Percentiles rank a stretch among this genome's conserved stretches.
Conservation (phyloP, 30 jellyfish, hydroid and myxozoan species). For the Sanderia malayensis region DNA sequence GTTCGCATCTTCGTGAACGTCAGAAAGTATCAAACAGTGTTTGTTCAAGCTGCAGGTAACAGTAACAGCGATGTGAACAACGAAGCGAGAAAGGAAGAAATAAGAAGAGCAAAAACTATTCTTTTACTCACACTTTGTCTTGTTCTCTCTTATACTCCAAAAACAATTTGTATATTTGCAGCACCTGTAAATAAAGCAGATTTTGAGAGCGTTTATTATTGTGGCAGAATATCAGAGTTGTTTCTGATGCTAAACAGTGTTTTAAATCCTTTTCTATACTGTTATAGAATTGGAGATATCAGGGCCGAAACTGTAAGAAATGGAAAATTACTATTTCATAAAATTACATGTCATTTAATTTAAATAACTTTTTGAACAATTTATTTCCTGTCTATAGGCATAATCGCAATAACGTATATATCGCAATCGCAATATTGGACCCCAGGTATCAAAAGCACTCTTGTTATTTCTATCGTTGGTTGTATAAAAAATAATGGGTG, state of each 20-base stretch:
- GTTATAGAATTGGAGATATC: background rate
- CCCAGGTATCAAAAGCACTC: no score
- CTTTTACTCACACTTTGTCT: background rate
- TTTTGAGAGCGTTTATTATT: background rate
- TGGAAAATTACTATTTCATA: background rate
- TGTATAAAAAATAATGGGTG: no score
- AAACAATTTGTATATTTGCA: background rate
- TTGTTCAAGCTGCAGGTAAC: background rate
- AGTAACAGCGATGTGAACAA: background rate
- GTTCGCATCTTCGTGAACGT: background rate
- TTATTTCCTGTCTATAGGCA: no score
- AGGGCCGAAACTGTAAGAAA: background rate
- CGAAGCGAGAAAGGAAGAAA: background rate
- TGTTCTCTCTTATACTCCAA: background rate
- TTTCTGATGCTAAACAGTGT: background rate
- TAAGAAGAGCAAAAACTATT: background rate
- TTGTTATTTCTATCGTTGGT: no score
- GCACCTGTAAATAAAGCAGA: background rate
- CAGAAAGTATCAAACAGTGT: background rate
- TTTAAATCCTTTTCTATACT: background rate
- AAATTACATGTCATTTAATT: no score
- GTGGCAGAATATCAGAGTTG: background rate
- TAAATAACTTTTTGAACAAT: no score
- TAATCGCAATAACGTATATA: no score
- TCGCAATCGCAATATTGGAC: no score